Base-by-base conservation (phyloP, 2,113 vertebrate species). In the Mionectes macconnelli region DNA sequence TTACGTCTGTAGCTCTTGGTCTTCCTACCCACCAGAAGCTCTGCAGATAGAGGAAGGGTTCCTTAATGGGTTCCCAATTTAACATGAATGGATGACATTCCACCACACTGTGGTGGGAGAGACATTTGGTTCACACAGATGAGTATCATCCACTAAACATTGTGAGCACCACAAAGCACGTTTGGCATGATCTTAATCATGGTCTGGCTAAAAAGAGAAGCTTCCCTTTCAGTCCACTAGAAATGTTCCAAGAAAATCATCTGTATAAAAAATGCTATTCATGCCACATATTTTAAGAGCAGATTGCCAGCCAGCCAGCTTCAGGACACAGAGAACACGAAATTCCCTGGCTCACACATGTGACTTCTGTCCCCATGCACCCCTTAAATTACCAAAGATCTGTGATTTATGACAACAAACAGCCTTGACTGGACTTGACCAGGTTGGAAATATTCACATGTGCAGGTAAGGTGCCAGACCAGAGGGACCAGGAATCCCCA, bases 401-500 rank as follows among this genome's bases (percentile, higher is more conserved):
- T 59, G 24, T 70, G 56, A 37, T 62, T 92, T 70, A 63, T 23
- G 25, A 20, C 27, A 77, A 63, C 35, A 55, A 63, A 44, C 49
- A 90, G 42, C 35, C 12, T 69, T 49, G 70, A 13, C 4, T 44
- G 30, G 17, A 39, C 47, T 78, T 82, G 82, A 16, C 27, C 19
- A n/a, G 55, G n/a, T 60, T 67, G 45, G 24, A 35, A 78, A 15
- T 0, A 0, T 31, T 84, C 50, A 63, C 28, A 40, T 0, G 1
- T 49, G 22, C 16, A 75, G 40, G 25, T 44, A 75, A 40, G 20
- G 14, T 62, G 20, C 21, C 40, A 74, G 33, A 44, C 52, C 55
- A 66, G 24, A 39, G 78, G 47, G 31, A 14, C 0, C 1, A 2
- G 30, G 74, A 84, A 56, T 45, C 5, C 64, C 50, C 45, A 78